A percentile compares a stretch with the other conserved stretches of the same genome.
phyloP scores from a whole-genome alignment of 2,113 vertebrate genomes.

The Mus spicilegus region DNA sequence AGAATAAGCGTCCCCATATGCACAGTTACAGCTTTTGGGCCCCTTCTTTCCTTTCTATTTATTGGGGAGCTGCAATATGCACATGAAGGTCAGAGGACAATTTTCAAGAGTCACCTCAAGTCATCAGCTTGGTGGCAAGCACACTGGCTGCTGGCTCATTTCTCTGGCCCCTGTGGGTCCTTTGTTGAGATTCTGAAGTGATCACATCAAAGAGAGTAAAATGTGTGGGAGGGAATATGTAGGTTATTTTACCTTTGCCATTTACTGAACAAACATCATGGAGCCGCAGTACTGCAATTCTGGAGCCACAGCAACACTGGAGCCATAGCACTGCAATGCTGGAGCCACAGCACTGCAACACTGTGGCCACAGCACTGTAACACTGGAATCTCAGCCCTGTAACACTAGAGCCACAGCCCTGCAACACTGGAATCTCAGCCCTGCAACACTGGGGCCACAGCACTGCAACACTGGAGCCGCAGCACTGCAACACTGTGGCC shows the following conservation, averaged over 20 bases:
- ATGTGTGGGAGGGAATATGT: neutral
- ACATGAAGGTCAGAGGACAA: neutral
- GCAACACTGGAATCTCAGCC: no score
- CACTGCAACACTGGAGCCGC: neutral
- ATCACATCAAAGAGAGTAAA: neutral
- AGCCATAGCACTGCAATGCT: no score
- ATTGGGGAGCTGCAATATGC: neutral
- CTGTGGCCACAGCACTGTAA: no score
- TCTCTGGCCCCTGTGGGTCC: neutral
- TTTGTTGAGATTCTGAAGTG: constrained; percentile 1
- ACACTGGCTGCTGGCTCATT: neutral
- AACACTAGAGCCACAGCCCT: no score
- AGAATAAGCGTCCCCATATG: constrained; percentile 26
- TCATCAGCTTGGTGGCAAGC: neutral
- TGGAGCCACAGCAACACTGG: neutral
- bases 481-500: neutral
- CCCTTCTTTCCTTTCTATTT: neutral
- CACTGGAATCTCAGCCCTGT: no score
- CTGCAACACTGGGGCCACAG: no score
- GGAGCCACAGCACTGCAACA: no score
- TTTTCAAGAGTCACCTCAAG: no score
- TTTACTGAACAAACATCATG: neutral
- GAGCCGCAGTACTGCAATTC: neutral
- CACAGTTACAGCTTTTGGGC: constrained; percentile 9
- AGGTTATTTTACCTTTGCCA: neutral